Percentiles rank a stretch among this genome's conserved stretches.
phyloP scores from a whole-genome alignment of 2,888 invertebrate genomes.

The Allygus modestus region DNA sequence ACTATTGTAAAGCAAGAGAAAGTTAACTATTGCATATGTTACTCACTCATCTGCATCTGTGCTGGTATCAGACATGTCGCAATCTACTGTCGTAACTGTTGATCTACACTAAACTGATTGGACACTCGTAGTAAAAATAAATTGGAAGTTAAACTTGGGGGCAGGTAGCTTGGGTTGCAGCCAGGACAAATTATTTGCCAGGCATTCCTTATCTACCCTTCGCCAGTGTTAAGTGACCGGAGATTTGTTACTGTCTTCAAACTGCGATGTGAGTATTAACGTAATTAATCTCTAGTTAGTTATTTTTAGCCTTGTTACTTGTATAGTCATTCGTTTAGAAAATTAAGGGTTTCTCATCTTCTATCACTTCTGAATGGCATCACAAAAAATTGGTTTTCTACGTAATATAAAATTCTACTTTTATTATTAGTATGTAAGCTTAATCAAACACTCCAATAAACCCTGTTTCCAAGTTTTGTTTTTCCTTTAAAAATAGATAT shows the following conservation, averaged over 20 bases:
- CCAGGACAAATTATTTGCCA: not conserved
- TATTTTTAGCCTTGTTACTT: not conserved
- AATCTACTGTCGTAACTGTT: slow-evolving; percentile 10
- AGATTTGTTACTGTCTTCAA: slow-evolving; percentile 13
- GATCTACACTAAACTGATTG: slow-evolving; percentile 38
- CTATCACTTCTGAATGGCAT: no score
- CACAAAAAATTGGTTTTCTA: no score
- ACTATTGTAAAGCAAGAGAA: no score
- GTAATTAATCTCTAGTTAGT: not conserved
- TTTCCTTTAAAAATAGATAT: no score
- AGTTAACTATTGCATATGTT: no score
- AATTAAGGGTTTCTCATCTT: no score
- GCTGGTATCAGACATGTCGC: not conserved
- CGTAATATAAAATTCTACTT: no score
- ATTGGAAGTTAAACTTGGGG: slow-evolving; percentile 12
- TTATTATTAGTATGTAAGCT: no score
- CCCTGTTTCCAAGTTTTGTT: no score
- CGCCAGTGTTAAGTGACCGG: slow-evolving; percentile 9
- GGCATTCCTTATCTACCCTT: slow-evolving; percentile 17
- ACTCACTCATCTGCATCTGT: not conserved
- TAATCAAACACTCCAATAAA: no score
- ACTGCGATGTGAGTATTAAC: slow-evolving; percentile 24
- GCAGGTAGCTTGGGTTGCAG: slow-evolving; percentile 14
- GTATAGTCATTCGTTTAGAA: no score
- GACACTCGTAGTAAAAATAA: not conserved